A percentile compares a stretch with the other conserved stretches of the same genome.
Conservation (phyloP, 2,113 vertebrate species). For the Cottus gobio region DNA sequence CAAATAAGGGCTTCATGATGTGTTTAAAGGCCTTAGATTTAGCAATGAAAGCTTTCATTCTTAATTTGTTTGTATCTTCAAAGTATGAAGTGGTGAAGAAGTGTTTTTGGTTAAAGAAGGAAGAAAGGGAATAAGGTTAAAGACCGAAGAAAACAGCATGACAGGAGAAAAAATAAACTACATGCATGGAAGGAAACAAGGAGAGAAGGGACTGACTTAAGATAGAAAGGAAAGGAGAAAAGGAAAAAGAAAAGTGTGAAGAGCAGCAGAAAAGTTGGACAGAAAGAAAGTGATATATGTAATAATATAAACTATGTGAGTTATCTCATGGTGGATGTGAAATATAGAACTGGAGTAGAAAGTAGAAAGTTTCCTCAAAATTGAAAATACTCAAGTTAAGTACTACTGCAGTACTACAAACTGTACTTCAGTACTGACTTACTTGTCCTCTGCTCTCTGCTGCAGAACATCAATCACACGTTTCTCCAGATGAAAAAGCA, state of each 20-base stretch:
- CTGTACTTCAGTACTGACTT: background rate
- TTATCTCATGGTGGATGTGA: background rate
- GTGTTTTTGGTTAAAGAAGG: background rate
- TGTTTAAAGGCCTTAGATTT: background rate
- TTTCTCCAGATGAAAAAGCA: slow-evolving; percentile 34
- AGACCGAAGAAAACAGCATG: background rate
- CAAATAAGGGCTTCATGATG: background rate
- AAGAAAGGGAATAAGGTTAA: background rate
- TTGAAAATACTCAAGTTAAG: background rate
- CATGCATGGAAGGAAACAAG: background rate
- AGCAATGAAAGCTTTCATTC: background rate
- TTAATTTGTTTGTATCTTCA: background rate
- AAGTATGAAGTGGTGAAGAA: background rate
- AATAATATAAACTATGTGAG: background rate
- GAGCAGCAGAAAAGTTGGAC: background rate
- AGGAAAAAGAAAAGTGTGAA: background rate
- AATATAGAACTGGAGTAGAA: background rate
- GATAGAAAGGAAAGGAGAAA: background rate
- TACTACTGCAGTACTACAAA: background rate
- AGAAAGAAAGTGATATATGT: background rate
- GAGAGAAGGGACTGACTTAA: background rate
- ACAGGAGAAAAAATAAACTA: too few relatives aligned
- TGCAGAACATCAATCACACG: slow-evolving; percentile 5
- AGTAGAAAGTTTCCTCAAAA: too few relatives aligned
- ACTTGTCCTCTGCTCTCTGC: background rate